These are phyloP conservation scores for Lynx canadensis DNA, from an alignment of 2,113 vertebrate species.

Conservation along the genomic window DNA sequence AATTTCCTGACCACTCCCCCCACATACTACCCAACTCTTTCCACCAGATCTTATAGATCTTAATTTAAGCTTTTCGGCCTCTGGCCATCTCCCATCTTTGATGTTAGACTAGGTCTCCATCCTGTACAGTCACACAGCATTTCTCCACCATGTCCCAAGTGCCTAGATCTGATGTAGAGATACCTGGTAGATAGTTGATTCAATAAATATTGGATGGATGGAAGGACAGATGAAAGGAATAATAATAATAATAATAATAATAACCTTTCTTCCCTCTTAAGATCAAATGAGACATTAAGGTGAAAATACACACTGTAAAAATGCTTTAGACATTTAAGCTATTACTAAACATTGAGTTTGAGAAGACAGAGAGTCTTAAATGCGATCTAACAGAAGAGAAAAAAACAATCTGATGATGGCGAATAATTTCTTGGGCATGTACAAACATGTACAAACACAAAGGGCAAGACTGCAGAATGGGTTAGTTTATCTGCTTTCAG, in stretches of 20 bases:
- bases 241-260: background rate
- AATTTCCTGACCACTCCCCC: background rate
- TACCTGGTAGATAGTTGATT: background rate
- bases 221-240: background rate
- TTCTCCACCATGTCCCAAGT: background rate
- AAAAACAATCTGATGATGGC: background rate
- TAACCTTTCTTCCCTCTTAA: background rate
- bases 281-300: background rate
- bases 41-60: background rate
- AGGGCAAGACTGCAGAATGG: background rate
- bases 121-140: background rate
- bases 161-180: background rate
- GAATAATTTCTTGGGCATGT: background rate
- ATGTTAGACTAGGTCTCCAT: background rate
- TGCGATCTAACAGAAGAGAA: background rate
- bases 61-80: background rate
- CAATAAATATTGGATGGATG: background rate
- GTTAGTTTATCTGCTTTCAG: background rate
- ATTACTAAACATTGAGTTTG: background rate
- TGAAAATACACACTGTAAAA: constrained; percentile 11
- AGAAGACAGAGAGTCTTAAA: background rate
- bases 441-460: background rate
- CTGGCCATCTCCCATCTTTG: background rate
- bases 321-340: background rate
- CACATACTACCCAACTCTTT: background rate